Evolutionary conservation across 2,113 vertebrate species (phyloP).

Genomic region (Hydrochoerus hydrochaeris): DNA sequence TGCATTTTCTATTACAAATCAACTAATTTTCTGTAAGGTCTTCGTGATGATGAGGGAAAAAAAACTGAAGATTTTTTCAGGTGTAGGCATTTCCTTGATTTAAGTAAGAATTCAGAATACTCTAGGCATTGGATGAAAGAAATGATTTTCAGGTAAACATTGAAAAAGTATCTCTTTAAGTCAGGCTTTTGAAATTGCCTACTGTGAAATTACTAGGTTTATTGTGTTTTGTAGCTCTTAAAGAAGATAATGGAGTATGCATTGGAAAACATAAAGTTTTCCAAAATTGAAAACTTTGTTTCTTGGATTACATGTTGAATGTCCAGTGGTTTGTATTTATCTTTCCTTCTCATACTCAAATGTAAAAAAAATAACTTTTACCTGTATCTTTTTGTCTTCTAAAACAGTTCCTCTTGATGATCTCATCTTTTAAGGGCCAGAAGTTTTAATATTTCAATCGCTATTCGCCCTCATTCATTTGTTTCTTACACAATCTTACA

Average conservation of each 20-base stretch:
- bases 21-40: neutral
- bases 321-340: neutral
- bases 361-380: constrained; percentile 2
- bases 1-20: too few species aligned
- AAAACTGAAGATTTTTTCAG: neutral
- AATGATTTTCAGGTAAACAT: neutral
- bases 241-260: neutral
- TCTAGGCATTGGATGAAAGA: neutral
- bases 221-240: neutral
- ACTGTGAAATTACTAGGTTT: neutral
- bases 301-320: neutral
- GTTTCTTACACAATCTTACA: neutral
- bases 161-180: neutral
- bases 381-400: neutral
- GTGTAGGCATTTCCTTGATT: neutral
- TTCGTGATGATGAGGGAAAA: neutral
- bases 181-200: neutral
- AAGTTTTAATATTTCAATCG: neutral
- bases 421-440: neutral
- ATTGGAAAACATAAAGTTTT: neutral
- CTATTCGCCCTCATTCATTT: neutral
- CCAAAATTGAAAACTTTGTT: neutral
- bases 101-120: neutral
- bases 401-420: neutral
- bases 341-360: neutral